Percentiles rank a stretch among this genome's conserved stretches.
Evolutionary conservation across 2,797 vertebrate species (phyloP).

Genomic region (Anniella stebbinsi): DNA sequence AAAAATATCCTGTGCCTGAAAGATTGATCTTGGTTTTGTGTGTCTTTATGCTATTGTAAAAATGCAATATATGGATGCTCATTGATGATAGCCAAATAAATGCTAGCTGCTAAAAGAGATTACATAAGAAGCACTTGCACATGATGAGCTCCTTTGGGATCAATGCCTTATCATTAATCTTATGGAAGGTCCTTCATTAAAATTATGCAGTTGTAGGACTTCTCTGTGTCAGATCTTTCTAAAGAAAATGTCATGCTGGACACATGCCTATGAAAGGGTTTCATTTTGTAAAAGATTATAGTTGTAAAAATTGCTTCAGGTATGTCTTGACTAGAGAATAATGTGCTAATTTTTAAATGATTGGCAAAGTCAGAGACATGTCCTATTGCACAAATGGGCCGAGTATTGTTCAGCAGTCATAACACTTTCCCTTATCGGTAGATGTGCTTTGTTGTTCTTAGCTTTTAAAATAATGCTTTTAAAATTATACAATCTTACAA

Average conservation of each 20-base stretch:
- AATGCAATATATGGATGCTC: background rate
- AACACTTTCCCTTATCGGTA: too few species aligned
- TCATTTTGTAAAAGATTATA: background rate
- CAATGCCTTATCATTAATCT: background rate
- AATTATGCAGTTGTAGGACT: background rate
- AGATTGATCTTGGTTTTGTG: background rate
- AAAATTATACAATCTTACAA: too few species aligned
- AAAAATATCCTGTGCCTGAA: background rate
- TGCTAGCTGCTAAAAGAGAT: background rate
- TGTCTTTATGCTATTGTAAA: background rate
- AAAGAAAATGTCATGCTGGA: background rate
- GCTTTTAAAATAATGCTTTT: too few species aligned
- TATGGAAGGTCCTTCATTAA: slow-evolving; percentile 1
- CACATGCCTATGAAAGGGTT: background rate
- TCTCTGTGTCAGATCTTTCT: background rate
- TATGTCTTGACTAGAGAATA: background rate
- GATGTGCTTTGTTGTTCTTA: too few species aligned
- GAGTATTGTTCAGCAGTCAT: background rate
- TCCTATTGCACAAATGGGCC: background rate
- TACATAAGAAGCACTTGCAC: background rate
- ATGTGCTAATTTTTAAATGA: background rate
- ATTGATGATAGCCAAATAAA: background rate
- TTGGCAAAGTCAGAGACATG: background rate
- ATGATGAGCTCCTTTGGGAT: background rate
- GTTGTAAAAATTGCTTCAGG: background rate